Evolutionary conservation across 2,113 vertebrate species (phyloP).

Genomic region (Sinocyclocheilus grahami): DNA sequence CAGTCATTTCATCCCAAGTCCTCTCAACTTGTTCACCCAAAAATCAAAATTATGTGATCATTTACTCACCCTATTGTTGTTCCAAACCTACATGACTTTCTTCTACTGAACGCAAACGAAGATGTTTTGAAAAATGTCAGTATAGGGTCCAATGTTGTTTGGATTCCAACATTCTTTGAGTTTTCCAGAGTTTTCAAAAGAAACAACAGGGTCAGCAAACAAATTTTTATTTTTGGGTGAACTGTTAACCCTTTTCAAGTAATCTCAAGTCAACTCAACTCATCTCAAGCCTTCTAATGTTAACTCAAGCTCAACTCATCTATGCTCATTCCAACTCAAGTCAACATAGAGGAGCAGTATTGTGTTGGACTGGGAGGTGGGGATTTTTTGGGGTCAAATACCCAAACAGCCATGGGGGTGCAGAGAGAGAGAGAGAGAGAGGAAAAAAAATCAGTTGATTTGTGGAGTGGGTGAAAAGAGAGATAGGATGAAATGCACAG

Average conservation of each 20-base stretch:
- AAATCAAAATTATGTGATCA: neutral
- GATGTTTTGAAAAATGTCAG: neutral
- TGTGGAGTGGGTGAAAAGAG: constrained; percentile 52
- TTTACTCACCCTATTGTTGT: neutral
- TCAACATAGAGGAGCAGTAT: constrained; percentile 50
- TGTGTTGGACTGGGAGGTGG: constrained; percentile 58
- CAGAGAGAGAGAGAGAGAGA: constrained; percentile 39
- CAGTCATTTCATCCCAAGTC: neutral
- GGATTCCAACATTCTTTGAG: neutral
- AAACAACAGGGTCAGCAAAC: neutral
- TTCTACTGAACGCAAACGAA: neutral
- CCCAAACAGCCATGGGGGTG: constrained; percentile 50
- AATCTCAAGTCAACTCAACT: neutral
- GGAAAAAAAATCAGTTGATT: constrained; percentile 29
- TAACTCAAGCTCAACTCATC: neutral
- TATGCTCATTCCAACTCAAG: neutral
- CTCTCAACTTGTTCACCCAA: neutral
- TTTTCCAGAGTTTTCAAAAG: neutral
- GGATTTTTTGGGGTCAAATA: constrained; percentile 56
- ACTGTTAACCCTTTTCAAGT: neutral
- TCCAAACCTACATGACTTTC: neutral
- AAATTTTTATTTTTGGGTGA: neutral
- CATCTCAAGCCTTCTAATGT: neutral
- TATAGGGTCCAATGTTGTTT: neutral
- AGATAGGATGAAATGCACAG: constrained; percentile 3